phyloP scores from a whole-genome alignment of 2,113 vertebrate genomes.

The Eleginops maclovinus region DNA sequence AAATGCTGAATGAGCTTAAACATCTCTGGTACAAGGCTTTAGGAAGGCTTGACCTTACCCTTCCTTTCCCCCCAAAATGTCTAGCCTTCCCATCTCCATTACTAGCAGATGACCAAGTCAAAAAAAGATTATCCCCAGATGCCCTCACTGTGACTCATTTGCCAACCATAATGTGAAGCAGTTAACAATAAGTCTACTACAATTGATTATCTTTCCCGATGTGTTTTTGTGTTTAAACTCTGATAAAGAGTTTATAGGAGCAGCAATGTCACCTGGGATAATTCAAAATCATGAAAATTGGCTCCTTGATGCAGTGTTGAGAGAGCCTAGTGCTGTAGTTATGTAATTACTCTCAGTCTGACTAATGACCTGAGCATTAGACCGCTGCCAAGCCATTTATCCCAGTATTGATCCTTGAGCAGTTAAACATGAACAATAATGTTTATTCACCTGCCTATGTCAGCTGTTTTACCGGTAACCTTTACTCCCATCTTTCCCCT shows the following conservation, averaged over 20 bases:
- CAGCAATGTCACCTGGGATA: constrained; percentile 49
- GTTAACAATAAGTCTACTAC: constrained; percentile 36
- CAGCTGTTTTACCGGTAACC: constrained; percentile 43
- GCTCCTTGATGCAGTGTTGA: constrained; percentile 46
- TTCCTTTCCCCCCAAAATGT: not conserved
- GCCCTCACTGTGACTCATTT: constrained; percentile 3
- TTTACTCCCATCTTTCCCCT: constrained; percentile 55
- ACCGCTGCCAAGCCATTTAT: constrained; percentile 69
- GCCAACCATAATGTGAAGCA: constrained; percentile 13
- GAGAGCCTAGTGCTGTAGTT: constrained; percentile 52
- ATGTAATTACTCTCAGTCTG: constrained; percentile 67
- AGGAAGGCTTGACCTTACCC: constrained; percentile 30
- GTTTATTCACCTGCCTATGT: constrained; percentile 68
- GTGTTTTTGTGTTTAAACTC: constrained; percentile 1
- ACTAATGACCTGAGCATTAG: constrained; percentile 70
- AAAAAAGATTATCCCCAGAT: not conserved
- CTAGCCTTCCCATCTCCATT: not conserved
- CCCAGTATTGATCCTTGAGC: constrained; percentile 67
- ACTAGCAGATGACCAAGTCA: not conserved
- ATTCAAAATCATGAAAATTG: constrained; percentile 50
- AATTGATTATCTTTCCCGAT: constrained; percentile 26
- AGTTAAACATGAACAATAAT: constrained; percentile 70
- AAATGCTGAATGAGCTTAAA: constrained; percentile 54
- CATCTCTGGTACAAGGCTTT: constrained; percentile 24
- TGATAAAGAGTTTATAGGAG: constrained; percentile 38